Conservation (phyloP, 2,797 vertebrate species). For the Cryptoblepharus egeriae region DNA sequence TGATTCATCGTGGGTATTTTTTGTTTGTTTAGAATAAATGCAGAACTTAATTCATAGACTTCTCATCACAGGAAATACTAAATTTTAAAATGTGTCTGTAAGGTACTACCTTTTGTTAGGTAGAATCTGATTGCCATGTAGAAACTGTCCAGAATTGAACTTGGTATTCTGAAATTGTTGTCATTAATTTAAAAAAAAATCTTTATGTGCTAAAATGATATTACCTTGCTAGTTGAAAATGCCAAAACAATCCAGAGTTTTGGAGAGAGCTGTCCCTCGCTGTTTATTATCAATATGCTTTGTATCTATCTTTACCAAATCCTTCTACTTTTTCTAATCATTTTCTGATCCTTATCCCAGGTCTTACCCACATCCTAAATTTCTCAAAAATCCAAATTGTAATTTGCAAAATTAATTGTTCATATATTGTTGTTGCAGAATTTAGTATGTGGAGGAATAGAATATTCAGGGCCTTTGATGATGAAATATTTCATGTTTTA, state of each 20-base stretch:
- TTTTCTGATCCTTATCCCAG: too few relatives aligned
- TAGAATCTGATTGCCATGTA: conserved; percentile 5
- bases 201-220: background rate
- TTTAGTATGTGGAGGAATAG: background rate
- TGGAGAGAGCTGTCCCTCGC: background rate
- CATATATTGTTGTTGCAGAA: background rate
- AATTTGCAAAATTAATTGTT: background rate
- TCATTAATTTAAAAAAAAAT: background rate
- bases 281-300: too few relatives aligned
- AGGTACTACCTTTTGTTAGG: background rate
- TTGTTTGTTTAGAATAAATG: background rate
- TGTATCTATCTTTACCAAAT: too few relatives aligned
- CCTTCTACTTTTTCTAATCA: too few relatives aligned
- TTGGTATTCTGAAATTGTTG: background rate
- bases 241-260: background rate
- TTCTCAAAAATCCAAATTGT: background rate
- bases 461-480: background rate
- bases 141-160: background rate
- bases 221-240: background rate
- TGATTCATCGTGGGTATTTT: background rate
- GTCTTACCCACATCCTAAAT: too few relatives aligned
- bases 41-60: conserved; percentile 1
- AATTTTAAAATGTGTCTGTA: background rate
- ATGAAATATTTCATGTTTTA: background rate
- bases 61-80: background rate